Evolutionary conservation across 2,888 invertebrate species (phyloP), one percentile per base, ranked within the genome.

Genomic region (Uropetala carovei): DNA sequence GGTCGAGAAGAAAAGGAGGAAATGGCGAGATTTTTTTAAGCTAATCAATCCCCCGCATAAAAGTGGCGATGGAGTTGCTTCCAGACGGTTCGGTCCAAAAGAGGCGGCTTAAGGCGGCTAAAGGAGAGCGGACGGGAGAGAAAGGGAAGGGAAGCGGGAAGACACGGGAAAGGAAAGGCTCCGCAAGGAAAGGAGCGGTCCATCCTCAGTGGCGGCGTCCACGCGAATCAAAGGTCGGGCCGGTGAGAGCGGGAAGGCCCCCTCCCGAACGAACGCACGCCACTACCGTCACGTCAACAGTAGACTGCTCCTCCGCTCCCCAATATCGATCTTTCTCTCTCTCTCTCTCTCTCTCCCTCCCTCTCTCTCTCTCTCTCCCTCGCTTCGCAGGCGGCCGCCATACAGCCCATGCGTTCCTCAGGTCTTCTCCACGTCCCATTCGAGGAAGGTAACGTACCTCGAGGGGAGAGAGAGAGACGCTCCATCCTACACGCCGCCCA

Each of bases 261-360:
- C 75, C 75, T 75, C 75, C 75, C 75, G 22, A 27, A 27, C 22
- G 27, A 27, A 75, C 75, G 22, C 75, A 27, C 22, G 27, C 22
- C 75, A 68, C 68, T 68, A 68, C 68, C 68, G 68, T n/a, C 68
- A 75, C 75, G 75, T 75, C 75, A 75, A 75, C 75, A 75, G 75
- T 75, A 75, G 75, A 75, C 75, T 75, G 75, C 75, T 75, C 75
- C 75, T 75, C 27, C 22, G 75, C 22, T 64, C 64, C 68, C 68
- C 68, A 68, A 68, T 75, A 75, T 75, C 75, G 75, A 75, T 75
- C 75, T 27, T 11, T 13, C 27, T 75, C 75, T 9, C 11, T 68
- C 68, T 68, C 68, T 27, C 11, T 68, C 68, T 68, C 68, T 27
- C 75, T 75, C 27, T 8, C n/a, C n/a, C 18, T 18, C 64, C 64